Evolutionary conservation across 2,113 vertebrate species (phyloP).

Genomic region (Rutilus rutilus): DNA sequence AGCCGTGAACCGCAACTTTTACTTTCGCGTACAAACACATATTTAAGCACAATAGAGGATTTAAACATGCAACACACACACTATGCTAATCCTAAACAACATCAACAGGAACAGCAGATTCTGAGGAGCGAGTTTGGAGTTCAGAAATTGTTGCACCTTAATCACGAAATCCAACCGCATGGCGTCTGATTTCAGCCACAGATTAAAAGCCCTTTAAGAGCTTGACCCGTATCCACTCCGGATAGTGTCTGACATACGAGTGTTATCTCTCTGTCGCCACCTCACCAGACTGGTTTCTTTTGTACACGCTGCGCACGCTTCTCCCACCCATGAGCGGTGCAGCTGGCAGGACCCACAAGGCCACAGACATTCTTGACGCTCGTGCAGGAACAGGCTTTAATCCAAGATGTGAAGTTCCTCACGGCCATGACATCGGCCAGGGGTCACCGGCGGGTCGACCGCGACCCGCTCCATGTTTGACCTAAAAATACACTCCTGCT

Average conservation of each 20-base stretch:
- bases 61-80: too few relatives aligned
- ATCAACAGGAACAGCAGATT: not conserved
- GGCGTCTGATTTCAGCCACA: not conserved
- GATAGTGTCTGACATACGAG: not conserved
- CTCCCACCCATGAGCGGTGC: not conserved
- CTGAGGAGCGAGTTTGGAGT: not conserved
- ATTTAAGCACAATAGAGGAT: too few relatives aligned
- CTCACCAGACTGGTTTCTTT: not conserved
- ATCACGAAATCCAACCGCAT: not conserved
- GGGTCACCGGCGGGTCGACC: slow-evolving; percentile 70
- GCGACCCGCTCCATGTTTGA: slow-evolving; percentile 57
- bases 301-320: slow-evolving; percentile 4
- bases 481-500: slow-evolving; percentile 68
- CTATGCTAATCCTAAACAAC: not conserved
- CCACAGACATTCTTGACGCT: slow-evolving; percentile 69
- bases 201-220: not conserved
- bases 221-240: not conserved
- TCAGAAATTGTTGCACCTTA: not conserved
- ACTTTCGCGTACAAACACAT: too few relatives aligned
- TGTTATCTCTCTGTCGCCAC: slow-evolving; percentile 23
- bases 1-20: too few relatives aligned
- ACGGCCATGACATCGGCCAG: slow-evolving; percentile 68
- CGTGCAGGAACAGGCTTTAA: slow-evolving; percentile 67
- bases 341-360: slow-evolving; percentile 51
- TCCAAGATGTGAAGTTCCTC: slow-evolving; percentile 79